Evolutionary conservation across 2,888 invertebrate species (phyloP), one percentile per base, ranked within the genome.

Genomic region (Calameuta pallipes): DNA sequence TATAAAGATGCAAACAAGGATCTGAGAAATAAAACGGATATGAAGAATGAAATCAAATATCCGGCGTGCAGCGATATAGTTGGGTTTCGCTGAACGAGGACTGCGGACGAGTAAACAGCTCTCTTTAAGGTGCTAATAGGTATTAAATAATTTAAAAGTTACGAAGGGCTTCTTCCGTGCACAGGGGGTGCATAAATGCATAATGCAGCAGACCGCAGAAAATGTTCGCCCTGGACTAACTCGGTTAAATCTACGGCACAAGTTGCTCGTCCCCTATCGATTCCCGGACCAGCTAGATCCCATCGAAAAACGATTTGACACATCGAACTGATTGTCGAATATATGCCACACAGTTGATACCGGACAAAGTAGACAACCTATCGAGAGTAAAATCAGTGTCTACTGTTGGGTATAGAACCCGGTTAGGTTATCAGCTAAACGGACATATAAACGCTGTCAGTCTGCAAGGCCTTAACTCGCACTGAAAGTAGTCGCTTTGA

Each of bases 401-500:
- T 56, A 56, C 23, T 9, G 23, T 23, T 56, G 9, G 56, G 56
- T 56, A 56, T 9, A 56, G 56, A 23, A 56, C 9, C 23, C 23
- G 56, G 23, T 56, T 56, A 2, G 15, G 33, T 30, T 71, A 30
- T 71, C 71, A 30, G 9, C 71, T 71, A 30, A 11, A 71, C 9
- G 31, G 34, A 11, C 23, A 30, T 33, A 71, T 71, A 34, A 23
- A 71, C 71, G 30, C 71, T 33, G 71, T 34, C 30, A 71, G 11
- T 4, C 71, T 31, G 15, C 9, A 33, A 15, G 71, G 34, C 23
- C 31, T 71, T 11, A 23, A 1, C 23, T 56, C 2, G 23, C 9
- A 23, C 56, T 23, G 9, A 2, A 56, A 23, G 56, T 56, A 23
- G 56, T 56, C 78, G 76, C 35, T 37, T 69, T 76, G 23, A 79